Evolutionary conservation across 2,888 invertebrate species (phyloP), one percentile per base, ranked within the genome.

Genomic region (Eupeodes latifasciatus): DNA sequence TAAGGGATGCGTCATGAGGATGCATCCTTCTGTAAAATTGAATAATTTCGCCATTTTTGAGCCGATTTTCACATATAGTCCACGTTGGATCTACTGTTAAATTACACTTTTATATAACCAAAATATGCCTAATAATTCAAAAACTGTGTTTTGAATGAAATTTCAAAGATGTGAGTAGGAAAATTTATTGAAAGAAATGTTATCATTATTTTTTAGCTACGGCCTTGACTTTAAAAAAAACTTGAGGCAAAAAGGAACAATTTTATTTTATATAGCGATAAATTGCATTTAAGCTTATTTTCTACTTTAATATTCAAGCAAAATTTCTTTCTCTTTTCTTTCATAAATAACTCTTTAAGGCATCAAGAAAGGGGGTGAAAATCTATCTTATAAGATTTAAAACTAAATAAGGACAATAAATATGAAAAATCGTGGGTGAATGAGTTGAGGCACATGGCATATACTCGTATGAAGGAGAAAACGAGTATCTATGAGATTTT

Each of bases 271-370:
- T 7, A 36, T 1, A 85, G 85, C 81, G 88, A 88, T 81, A 88
- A 85, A 88, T 88, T 85, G 81, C 81, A 85, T 88, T 88, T 61
- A 74, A 88, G 77, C 81, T 85, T 78, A 78, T 85, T 84, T 85
- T 85, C 75, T 67, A 81, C 74, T 88, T 85, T 75, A 85, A 85
- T 85, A 85, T 88, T 88, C 69, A 88, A 88, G 62, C 0, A 1
- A 19, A 19, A 19, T 19, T 19, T 19, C 80, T 61, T 78, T 53
- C 51, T 62, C 51, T 47, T 34, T 72, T 72, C 19, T 16, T 16
- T 72, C 72, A 72, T 47, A 19, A 34, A 19, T 19, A 19, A 19
- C 47, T n/a, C 7, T 11, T 10, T 9, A 59, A 53, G 5, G 10
- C 51, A 3, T 9, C 2, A 16, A 34, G 5, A 34, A 16, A 44